Percentiles rank a stretch among this genome's conserved stretches.
phyloP scores from a whole-genome alignment of 2,113 vertebrate genomes.

The Pterophyllum scalare region DNA sequence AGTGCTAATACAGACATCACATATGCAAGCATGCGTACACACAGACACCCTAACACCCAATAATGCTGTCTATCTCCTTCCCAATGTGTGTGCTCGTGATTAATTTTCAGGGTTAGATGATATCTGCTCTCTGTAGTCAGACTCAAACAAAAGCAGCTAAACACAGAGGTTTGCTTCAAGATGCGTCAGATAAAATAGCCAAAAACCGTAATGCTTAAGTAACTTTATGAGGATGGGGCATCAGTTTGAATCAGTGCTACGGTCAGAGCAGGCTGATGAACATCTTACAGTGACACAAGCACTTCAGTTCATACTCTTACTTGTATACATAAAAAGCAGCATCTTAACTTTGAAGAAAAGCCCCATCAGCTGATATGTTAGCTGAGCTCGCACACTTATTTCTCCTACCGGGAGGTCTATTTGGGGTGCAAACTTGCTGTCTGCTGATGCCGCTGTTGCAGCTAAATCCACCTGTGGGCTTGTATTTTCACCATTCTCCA shows the following conservation, averaged over 20 bases:
- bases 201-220: background rate
- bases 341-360: conserved; percentile 28
- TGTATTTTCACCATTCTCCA: conserved; percentile 32
- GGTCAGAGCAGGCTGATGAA: background rate
- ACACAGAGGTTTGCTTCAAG: background rate
- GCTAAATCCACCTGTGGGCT: conserved; percentile 58
- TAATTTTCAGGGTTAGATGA: conserved; percentile 21
- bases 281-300: background rate
- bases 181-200: background rate
- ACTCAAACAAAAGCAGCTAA: conserved; percentile 17
- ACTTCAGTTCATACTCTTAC: conserved; percentile 2
- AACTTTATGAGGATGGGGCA: background rate
- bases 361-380: conserved; percentile 38
- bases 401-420: conserved; percentile 54
- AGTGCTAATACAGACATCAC: conserved; percentile 75
- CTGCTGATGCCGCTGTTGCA: conserved; percentile 34
- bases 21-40: conserved; percentile 36
- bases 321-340: conserved; percentile 14
- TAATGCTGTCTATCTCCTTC: background rate
- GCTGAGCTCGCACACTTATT: conserved; percentile 39
- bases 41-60: conserved; percentile 12
- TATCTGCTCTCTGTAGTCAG: conserved; percentile 15
- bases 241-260: background rate
- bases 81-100: background rate
- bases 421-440: conserved; percentile 48